Evolutionary conservation across 2,888 invertebrate genomes (phyloP), one percentile per base, ranked within the genome.

Genomic region (Calliopum simillimum): DNA sequence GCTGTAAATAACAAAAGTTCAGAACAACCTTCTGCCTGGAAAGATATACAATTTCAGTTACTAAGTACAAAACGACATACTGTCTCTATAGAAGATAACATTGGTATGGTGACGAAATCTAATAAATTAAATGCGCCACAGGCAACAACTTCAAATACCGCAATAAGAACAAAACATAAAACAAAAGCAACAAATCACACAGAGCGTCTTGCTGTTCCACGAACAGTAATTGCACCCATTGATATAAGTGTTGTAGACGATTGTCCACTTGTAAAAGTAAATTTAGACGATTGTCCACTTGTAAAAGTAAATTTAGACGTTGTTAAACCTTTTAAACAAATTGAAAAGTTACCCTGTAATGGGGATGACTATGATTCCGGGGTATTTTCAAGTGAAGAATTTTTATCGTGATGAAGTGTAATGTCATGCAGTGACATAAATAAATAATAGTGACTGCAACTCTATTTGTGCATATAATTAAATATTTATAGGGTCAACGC

Each of bases 41-140:
- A 75, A 6, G 77, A 84, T 41, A 73, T 84, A 11, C 63, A 78
- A 25, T 75, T 85, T 41, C 74, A 77, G 16, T 67, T 86, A 0
- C 21, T 81, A 4, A 80, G 77, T 66, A 79, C 78, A 6, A 76
- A 79, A 62, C 77, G 81, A 2, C 79, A 80, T 64, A 75, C 79
- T 43, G 71, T 86, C 3, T 78, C 83, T 16, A 79, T 81, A 1
- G 84, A 86, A 68, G 85, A 86, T 70, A 82, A 85, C 44, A 79
- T 84, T 68, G 84, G 83, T n/a, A 78, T 79, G 73, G 66, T 78
- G 16, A 68, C 46, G 43, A 19, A 23, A 5, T 44, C 69, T 16
- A 67, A 56, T 16, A 72, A 69, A 65, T 23, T 63, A 25, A 5
- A 11, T 8, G 14, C 14, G 25, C 12, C n/a, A 19, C 58, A 59